Evolutionary conservation across 2,797 vertebrate species (phyloP), one percentile per base, ranked within the genome.

Genomic region (Benthosema pterotum): DNA sequence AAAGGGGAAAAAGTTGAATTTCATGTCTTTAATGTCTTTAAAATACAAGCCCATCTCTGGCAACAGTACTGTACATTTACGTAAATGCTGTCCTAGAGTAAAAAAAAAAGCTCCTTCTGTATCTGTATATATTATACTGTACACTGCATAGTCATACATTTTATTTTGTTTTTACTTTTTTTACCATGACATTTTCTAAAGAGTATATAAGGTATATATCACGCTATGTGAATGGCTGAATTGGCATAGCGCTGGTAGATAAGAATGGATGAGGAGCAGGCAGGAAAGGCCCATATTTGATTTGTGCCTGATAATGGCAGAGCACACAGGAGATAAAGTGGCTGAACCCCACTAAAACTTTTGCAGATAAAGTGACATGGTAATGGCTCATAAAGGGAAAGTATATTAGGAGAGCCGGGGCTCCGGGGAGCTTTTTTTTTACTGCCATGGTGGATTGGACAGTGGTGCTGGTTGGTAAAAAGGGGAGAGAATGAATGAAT

Each of bases 331-430:
- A 74, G 54, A 84, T 82, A 75, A 80, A 81, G 55, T 16, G 51
- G 71, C 58, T 17, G 43, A 75, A 59, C 59, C 32, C 60, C 60
- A 74, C 71, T 79, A 78, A 79, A 83, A 74, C 51, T 51, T 63
- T 46, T 57, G 47, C 46, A 9, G 52, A 77, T 75, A 79, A 79
- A 48, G 43, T 75, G 77, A 79, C 74, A 55, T 52, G 57, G 74
- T 83, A 81, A 84, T 77, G 77, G 75, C 63, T 83, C 70, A 78
- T 88, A 82, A 86, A 88, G 63, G 55, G 42, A 77, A 83, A 67
- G 78, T 69, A 85, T 83, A 84, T 74, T 79, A 68, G 65, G 74
- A 73, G 61, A 67, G 52, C 42, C 57, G 42, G 49, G 3, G 15
- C 12, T 42, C 1, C 3, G 32, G 15, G 51, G 17, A 54, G 52